These are phyloP conservation scores for Phaenicophaeus curvirostris DNA, from an alignment of 2,797 vertebrate species.

Conservation along the genomic window DNA sequence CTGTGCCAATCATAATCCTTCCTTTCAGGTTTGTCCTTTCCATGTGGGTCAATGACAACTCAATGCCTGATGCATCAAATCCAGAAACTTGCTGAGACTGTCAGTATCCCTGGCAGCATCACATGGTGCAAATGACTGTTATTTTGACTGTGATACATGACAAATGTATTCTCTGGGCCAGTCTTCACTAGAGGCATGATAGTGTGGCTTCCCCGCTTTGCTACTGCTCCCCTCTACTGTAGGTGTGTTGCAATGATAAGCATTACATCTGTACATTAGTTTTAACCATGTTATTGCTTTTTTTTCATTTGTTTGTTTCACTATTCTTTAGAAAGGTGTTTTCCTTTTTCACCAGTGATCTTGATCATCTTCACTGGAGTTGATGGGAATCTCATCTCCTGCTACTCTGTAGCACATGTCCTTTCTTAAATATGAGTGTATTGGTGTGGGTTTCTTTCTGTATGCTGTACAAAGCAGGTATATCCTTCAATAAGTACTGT, in stretches of 20 bases:
- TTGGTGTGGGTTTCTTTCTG: not conserved
- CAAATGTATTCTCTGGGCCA: not conserved
- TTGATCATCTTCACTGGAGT: not conserved
- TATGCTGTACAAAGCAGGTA: not conserved
- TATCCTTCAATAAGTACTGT: not conserved
- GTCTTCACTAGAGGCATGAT: not conserved
- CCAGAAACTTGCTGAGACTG: slow-evolving; percentile 60
- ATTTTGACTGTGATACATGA: not conserved
- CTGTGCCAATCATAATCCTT: slow-evolving; percentile 56
- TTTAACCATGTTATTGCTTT: not conserved
- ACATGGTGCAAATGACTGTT: slow-evolving; percentile 7
- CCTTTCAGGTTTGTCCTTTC: slow-evolving; percentile 65
- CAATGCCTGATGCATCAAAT: slow-evolving; percentile 58
- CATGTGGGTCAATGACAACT: slow-evolving; percentile 43
- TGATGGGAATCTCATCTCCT: not conserved
- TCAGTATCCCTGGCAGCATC: slow-evolving; percentile 52
- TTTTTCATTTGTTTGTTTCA: not conserved
- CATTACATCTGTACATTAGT: not conserved
- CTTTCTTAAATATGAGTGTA: not conserved
- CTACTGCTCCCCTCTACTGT: not conserved
- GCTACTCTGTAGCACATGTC: not conserved
- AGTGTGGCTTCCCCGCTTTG: not conserved
- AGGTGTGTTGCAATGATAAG: not conserved
- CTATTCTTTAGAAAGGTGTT: not conserved
- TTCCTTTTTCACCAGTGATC: not conserved